Base-by-base conservation (phyloP, 1,140 invertebrate species). In the Araneus ventricosus region DNA sequence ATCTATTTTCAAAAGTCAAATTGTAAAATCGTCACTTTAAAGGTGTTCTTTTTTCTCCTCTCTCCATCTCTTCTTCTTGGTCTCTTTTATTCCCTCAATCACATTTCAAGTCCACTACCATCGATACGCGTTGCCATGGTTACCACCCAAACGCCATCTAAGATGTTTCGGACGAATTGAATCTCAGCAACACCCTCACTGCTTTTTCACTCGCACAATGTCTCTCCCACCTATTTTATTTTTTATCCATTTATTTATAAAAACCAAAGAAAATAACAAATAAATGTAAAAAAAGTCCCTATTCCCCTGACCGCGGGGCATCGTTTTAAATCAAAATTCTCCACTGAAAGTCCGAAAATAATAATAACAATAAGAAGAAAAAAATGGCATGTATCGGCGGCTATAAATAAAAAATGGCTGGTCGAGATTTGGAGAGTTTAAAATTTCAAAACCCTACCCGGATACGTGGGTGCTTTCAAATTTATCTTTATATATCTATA, bases 11-110 rank as follows among this genome's bases (percentile, higher is more conserved):
- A 30, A 80, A 93, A 93, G 41, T 87, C 37, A 93, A 80, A 93
- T 93, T 93, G 91, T 93, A 93, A 93, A 93, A 93, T 93, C n/a
- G 91, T 84, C 91, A 63, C 91, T 93, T 93, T 87, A 85, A 92
- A 84, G 91, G 85, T 87, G 85, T 87, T 61, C 52, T 61, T 87
- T 37, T 52, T 61, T 61, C 34, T 22, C 22, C 45, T 57, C n/a
- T 34, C 27, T 59, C 17, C 3, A 1, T 14, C 10, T 52, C 27
- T 70, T 52, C 37, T 52, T 17, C 41, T 34, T 59, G n/a, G n/a
- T 34, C 34, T 45, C 70, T 91, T 90, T 45, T 52, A 80, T 67
- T 79, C 67, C 17, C 70, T 93, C 91, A 93, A 93, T 93, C 91
- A 93, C 84, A 88, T 93, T 93, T 88, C 85, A 59, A 93, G 91